A percentile compares a stretch with the other conserved stretches of the same genome.
phyloP scores from a whole-genome alignment of 2,888 invertebrate species.

The Napeogenes inachia region DNA sequence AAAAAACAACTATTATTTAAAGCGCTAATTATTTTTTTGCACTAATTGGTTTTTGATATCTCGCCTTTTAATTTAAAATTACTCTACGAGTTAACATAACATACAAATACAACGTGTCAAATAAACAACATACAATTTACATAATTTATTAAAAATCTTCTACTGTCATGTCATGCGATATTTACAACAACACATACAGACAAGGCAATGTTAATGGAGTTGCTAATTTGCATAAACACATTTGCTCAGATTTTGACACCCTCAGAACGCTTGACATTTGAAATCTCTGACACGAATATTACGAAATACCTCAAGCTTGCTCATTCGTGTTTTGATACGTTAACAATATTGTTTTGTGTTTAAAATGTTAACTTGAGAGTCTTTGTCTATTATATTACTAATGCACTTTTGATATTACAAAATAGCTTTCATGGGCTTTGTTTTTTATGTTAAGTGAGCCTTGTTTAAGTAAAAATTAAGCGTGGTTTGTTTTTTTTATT shows the following conservation, averaged over 20 bases:
- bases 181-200: slow-evolving; percentile 51
- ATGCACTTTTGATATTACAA: no score
- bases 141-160: slow-evolving; percentile 30
- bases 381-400: no score
- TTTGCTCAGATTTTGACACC: slow-evolving; percentile 72
- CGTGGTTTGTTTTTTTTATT: no score
- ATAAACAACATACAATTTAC: slow-evolving; percentile 24
- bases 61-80: no score
- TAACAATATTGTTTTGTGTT: neutral
- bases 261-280: slow-evolving; percentile 61
- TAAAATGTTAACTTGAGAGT: neutral
- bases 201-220: slow-evolving; percentile 64
- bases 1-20: no score
- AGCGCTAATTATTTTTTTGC: no score
- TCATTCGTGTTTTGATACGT: slow-evolving; percentile 5
- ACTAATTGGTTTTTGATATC: no score
- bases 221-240: slow-evolving; percentile 73
- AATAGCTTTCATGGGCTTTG: no score
- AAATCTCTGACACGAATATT: slow-evolving; percentile 53
- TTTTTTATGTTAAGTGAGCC: no score
- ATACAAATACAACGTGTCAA: slow-evolving; percentile 6
- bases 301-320: slow-evolving; percentile 13
- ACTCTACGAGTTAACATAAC: neutral
- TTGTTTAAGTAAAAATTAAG: no score
- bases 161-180: slow-evolving; percentile 35